Conservation (phyloP, 2,113 vertebrate species). For the Aegithalos caudatus region DNA sequence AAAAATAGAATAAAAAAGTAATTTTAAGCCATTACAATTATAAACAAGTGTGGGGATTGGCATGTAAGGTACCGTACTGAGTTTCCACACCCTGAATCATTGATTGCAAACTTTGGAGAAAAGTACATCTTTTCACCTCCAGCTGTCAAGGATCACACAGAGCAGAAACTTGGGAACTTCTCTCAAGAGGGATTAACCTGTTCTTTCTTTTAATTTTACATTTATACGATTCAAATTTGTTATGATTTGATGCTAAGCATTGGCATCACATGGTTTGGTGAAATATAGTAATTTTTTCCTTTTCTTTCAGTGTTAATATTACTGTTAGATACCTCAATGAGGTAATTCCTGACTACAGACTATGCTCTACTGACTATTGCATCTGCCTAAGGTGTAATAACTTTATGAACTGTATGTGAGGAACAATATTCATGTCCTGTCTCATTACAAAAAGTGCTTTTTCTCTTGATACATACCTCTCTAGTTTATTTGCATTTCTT, state of each 20-base stretch:
- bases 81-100: fast-evolving
- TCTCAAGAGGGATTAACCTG: neutral
- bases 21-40: neutral
- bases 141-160: neutral
- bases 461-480: neutral
- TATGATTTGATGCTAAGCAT: neutral
- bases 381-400: neutral
- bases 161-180: neutral
- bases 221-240: neutral
- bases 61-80: fast-evolving
- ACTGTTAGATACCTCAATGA: neutral
- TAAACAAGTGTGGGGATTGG: neutral
- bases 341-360: neutral
- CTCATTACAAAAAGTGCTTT: neutral
- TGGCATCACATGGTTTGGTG: neutral
- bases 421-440: neutral
- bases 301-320: neutral
- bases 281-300: neutral
- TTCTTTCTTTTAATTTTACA: neutral
- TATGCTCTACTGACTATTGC: neutral
- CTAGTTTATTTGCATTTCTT: neutral
- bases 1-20: neutral
- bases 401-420: neutral
- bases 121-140: neutral
- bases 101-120: neutral